These are phyloP conservation scores for Papilio polytes DNA, from an alignment of 1,140 invertebrate species.

Conservation along the genomic window DNA sequence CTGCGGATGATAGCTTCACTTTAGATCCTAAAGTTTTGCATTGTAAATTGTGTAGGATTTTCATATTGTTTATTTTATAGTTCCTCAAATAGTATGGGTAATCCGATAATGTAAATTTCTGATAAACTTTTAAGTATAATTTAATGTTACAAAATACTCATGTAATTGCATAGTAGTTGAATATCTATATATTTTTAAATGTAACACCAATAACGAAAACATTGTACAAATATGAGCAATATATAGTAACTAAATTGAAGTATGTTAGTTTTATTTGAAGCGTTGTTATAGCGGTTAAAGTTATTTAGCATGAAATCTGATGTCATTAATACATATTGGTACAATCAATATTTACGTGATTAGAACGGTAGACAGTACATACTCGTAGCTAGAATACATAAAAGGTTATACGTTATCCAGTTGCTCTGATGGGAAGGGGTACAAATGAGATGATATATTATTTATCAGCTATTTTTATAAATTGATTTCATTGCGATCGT, in stretches of 20 bases:
- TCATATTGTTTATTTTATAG: constrained; percentile 63
- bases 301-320: constrained; percentile 61
- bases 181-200: constrained; percentile 75
- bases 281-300: constrained; percentile 76
- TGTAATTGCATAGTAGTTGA: constrained; percentile 72
- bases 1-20: constrained; percentile 33
- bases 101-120: constrained; percentile 62
- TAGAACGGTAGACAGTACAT: constrained; percentile 47
- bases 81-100: constrained; percentile 69
- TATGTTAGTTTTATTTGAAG: constrained; percentile 73
- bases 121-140: constrained; percentile 60
- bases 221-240: constrained; percentile 83
- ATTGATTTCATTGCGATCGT: constrained; percentile 70
- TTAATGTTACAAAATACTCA: constrained; percentile 62
- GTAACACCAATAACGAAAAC: constrained; percentile 82
- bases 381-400: constrained; percentile 39
- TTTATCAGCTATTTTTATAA: constrained; percentile 77
- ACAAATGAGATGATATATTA: constrained; percentile 74
- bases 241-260: constrained; percentile 76
- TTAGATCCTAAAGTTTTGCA: constrained; percentile 26
- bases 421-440: constrained; percentile 81
- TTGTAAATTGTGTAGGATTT: constrained; percentile 38
- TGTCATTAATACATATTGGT: constrained; percentile 43
- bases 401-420: constrained; percentile 58
- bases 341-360: constrained; percentile 43